Percentiles rank a stretch among this genome's conserved stretches.
Conservation (phyloP, 2,113 vertebrate species). For the Chionis minor region DNA sequence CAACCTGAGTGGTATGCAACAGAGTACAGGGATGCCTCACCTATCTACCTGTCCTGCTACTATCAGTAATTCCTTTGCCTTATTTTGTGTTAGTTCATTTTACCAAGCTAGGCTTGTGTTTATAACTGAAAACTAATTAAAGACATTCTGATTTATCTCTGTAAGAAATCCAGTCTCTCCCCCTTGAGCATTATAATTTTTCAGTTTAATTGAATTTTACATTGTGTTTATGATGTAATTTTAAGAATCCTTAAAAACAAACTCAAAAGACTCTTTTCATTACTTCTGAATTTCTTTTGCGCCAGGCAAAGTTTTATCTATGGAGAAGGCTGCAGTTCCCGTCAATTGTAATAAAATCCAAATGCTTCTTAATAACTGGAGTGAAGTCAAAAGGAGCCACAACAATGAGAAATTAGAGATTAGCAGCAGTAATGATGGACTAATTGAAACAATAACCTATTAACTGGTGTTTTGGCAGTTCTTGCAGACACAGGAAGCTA, state of each 20-base stretch:
- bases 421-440: constrained; percentile 63
- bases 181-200: constrained; percentile 33
- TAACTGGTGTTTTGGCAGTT: constrained; percentile 56
- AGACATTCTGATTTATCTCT: constrained; percentile 28
- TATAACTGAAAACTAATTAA: constrained; percentile 1
- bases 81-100: neutral
- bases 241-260: constrained; percentile 46
- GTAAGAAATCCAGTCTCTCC: neutral
- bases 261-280: constrained; percentile 18
- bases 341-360: constrained; percentile 71
- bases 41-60: neutral
- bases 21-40: neutral
- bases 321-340: constrained; percentile 47
- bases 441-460: constrained; percentile 72
- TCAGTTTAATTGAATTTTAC: constrained; percentile 44
- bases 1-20: neutral
- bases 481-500: neutral
- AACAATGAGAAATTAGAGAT: constrained; percentile 54
- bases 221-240: constrained; percentile 37
- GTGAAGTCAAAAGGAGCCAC: constrained; percentile 60
- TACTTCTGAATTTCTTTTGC: constrained; percentile 25
- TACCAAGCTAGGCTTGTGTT: neutral
- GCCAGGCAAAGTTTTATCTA: constrained; percentile 20
- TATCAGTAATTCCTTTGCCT: neutral
- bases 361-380: constrained; percentile 66